Evolutionary conservation across 2,113 vertebrate species (phyloP), one percentile per base, ranked within the genome.

Genomic region (Argyrosomus japonicus): DNA sequence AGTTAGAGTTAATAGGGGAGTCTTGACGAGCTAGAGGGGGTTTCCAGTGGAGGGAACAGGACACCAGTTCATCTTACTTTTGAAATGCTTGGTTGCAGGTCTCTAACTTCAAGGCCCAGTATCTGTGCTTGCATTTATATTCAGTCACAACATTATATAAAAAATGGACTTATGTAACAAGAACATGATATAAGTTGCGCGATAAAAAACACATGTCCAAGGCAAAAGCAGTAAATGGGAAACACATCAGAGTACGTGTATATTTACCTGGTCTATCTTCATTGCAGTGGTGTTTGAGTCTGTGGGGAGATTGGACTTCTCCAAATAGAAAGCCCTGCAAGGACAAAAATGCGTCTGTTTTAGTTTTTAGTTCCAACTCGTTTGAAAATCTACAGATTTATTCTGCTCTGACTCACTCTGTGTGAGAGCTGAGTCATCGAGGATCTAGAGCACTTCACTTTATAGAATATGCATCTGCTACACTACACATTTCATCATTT

Each of bases 181-280:
- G 50, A 84, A 75, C 64, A 84, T 29, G 43, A 69, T 17, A 80
- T 1, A 81, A 4, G 14, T 57, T 18, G 77, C 6, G 48, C 21
- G 29, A 74, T 45, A 58, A 74, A 67, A 60, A 11, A 79, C 19
- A 67, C 14, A 65, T 40, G 36, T 63, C 72, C 48, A 74, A 57
- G 72, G 32, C 5, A 84, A 32, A 25, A 47, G 29, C 54, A 77
- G 25, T 12, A 45, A 23, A 58, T 9, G 17, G 17, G 54, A 57
- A 29, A 54, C n/a, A 54, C 6, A 68, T 47, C 8, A 43, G 63
- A 45, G 18, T 80, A 60, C 51, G 18, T 67, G 68, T 63, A 84
- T 79, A 88, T 93, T 89, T 94, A 99, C 98, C 97, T 99, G 97
- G 92, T 99, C 97, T 75, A 99, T 99, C 94, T 99, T 99, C 94